phyloP scores from a whole-genome alignment of 1,140 invertebrate species.

The Cotesia glomerata region DNA sequence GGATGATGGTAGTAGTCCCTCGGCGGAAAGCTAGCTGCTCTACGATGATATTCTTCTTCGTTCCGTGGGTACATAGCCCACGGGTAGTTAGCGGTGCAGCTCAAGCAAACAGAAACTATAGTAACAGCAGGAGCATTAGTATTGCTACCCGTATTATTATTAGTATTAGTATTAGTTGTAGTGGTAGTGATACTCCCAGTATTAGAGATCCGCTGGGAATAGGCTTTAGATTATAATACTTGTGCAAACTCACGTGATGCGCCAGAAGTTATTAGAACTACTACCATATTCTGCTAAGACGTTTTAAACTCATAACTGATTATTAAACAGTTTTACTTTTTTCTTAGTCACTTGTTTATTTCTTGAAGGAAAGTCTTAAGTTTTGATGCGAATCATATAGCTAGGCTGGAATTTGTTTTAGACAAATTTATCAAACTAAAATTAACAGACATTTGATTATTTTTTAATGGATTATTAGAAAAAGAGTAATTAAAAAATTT shows the following conservation, averaged over 20 bases:
- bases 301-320: background rate
- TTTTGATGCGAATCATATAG: too few species aligned
- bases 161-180: too few species aligned
- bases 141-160: too few species aligned
- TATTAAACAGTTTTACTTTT: too few species aligned
- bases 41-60: constrained; percentile 26
- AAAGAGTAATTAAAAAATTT: too few species aligned
- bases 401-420: too few species aligned
- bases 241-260: constrained; percentile 24
- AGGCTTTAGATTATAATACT: constrained; percentile 32
- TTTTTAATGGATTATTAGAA: too few species aligned
- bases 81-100: constrained; percentile 32
- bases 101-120: constrained; percentile 19
- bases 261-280: constrained; percentile 5
- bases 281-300: background rate
- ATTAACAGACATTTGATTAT: too few species aligned
- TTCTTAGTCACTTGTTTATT: background rate
- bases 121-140: too few species aligned
- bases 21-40: background rate
- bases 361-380: too few species aligned
- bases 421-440: too few species aligned
- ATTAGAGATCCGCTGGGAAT: constrained; percentile 23
- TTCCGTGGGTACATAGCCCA: constrained; percentile 24
- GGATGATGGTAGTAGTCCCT: constrained; percentile 17
- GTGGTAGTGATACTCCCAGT: background rate